These are phyloP conservation scores for Temnothorax rugatulus DNA, from an alignment of 2,888 invertebrate genomes.

Conservation along the genomic window DNA sequence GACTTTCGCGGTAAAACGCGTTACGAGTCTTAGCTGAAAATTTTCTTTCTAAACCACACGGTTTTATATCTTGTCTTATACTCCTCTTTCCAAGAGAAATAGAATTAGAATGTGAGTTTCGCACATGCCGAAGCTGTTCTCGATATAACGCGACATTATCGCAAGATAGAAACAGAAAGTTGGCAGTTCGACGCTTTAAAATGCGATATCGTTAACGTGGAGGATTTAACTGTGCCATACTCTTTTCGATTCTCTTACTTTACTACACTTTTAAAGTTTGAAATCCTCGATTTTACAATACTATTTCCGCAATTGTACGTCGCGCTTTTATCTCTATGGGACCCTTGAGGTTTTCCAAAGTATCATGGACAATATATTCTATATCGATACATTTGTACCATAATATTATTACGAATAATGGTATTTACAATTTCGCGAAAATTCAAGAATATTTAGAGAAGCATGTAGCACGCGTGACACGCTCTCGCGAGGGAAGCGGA, in stretches of 20 bases:
- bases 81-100: conserved; percentile 45
- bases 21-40: conserved; percentile 48
- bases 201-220: conserved; percentile 63
- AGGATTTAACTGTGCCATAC: background rate
- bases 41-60: conserved; percentile 32
- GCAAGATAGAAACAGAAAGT: conserved; percentile 27
- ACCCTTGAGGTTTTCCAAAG: background rate
- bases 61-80: conserved; percentile 62
- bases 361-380: background rate
- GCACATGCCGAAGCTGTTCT: conserved; percentile 32
- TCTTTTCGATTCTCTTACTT: conserved; percentile 6
- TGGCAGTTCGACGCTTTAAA: conserved; percentile 59
- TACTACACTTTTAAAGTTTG: conserved; percentile 27
- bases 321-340: background rate
- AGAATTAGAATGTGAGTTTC: conserved; percentile 47
- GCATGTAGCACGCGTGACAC: background rate
- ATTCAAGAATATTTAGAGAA: conserved; percentile 15
- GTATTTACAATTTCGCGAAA: conserved; percentile 12
- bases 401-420: background rate
- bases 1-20: conserved; percentile 54
- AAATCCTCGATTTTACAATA: conserved; percentile 31
- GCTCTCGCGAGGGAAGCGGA: background rate
- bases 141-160: conserved; percentile 44
- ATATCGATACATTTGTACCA: background rate
- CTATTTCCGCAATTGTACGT: conserved; percentile 27